Evolutionary conservation across 2,797 vertebrate genomes (phyloP), one percentile per base, ranked within the genome.

Genomic region (Synanceia verrucosa): DNA sequence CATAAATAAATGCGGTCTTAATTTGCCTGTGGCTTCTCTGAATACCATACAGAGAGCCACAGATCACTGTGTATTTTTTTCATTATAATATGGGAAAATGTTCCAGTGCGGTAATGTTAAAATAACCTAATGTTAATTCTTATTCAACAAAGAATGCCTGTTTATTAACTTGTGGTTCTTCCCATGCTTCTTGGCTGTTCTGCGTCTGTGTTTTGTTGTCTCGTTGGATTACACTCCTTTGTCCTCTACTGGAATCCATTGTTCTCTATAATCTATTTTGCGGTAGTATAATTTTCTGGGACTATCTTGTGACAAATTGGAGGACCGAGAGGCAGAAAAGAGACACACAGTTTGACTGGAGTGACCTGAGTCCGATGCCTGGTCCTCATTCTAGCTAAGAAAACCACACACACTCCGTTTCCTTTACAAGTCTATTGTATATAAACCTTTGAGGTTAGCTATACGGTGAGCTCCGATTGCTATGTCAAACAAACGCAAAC

Each of bases 401-500:
- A 63, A 66, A 53, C 26, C 43, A 14, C 61, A 70, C 65, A 66
- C 61, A 56, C 47, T 37, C 28, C 5, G 1, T 69, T 72, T 78
- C 68, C 59, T 41, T 61, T 57, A 67, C 50, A 75, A 60, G 65
- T 61, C 78, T 50, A 60, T 48, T 77, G 75, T 87, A 63, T 83
- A 82, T 71, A 86, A 86, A 84, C 31, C 46, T 65, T 50, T 79
- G 63, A 52, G 31, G 33, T 64, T 76, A 31, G 66, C 65, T 68
- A 33, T 51, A 81, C 65, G 68, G 63, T 57, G 62, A 76, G 62
- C 69, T 76, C 48, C 21, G 66, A 83, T 76, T 76, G 68, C 64
- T 70, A 46, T 82, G 76, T 86, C 82, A 84, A 86, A 86, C 77
- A 84, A 86, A 86, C 1, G 34, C 39, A 80, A 81, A 77, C 77